Conservation (phyloP, 2,797 vertebrate species). For the Danio tinwini region DNA sequence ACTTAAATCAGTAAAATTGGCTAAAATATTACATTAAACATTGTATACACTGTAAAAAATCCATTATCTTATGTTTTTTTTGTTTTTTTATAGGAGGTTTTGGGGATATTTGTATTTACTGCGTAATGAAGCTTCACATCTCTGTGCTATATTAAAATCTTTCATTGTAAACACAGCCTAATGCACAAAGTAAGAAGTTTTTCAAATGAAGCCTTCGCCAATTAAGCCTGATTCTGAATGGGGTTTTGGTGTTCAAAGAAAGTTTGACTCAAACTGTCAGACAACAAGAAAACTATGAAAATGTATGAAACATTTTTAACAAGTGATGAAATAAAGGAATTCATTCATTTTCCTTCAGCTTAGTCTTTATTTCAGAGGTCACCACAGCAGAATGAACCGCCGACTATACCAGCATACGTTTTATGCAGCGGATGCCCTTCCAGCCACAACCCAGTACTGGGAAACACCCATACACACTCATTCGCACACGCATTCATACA, state of each 20-base stretch:
- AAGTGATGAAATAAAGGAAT: background rate
- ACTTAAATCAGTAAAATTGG: no score
- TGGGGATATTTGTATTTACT: background rate
- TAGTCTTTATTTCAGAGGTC: no score
- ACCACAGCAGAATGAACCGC: no score
- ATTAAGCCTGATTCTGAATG: conserved; percentile 7
- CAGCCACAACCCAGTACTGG: no score
- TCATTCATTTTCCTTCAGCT: no score
- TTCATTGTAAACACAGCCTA: background rate
- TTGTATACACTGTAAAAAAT: no score
- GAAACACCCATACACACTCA: no score
- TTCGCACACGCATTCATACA: no score
- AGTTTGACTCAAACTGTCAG: background rate
- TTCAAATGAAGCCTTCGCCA: background rate
- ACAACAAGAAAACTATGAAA: background rate
- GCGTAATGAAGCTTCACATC: background rate
- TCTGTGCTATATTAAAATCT: background rate
- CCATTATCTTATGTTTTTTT: no score
- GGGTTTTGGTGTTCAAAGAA: background rate
- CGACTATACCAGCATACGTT: no score
- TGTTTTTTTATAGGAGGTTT: background rate
- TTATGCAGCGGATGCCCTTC: no score
- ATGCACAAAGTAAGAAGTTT: background rate
- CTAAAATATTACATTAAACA: no score
- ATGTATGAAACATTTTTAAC: background rate